Percentiles rank a stretch among this genome's conserved stretches.
phyloP scores from a whole-genome alignment of 2,113 vertebrate species.

The Pachypanchax playfairii region DNA sequence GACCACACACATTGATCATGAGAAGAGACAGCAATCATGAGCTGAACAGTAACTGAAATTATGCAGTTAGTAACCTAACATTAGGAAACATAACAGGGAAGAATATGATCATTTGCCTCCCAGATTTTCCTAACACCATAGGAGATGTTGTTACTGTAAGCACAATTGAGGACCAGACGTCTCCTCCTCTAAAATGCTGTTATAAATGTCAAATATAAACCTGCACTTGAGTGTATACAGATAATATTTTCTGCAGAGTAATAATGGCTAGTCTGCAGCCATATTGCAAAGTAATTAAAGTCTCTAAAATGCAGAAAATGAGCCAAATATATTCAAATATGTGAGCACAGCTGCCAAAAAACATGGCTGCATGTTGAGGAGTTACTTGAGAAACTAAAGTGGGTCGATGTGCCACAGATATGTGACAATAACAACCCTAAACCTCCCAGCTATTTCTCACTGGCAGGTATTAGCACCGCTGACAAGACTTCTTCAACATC shows the following conservation, averaged over 20 bases:
- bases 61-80: conserved; percentile 58
- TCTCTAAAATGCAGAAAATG: background rate
- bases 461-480: conserved; percentile 43
- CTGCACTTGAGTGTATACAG: background rate
- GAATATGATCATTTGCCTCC: conserved; percentile 25
- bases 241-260: background rate
- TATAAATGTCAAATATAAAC: conserved; percentile 3
- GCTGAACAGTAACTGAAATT: conserved; percentile 51
- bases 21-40: conserved; percentile 51
- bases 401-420: conserved; percentile 40
- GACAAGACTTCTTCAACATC: conserved; percentile 46
- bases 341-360: conserved; percentile 7
- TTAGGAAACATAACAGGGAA: conserved; percentile 45
- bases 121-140: conserved; percentile 8
- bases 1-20: conserved; percentile 59
- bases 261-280: too few species aligned
- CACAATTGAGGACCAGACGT: background rate
- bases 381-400: conserved; percentile 30
- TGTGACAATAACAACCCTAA: conserved; percentile 53
- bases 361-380: conserved; percentile 28
- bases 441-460: conserved; percentile 43
- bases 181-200: conserved; percentile 1
- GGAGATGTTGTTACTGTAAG: conserved; percentile 23
- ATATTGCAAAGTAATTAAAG: background rate
- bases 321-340: conserved; percentile 16